Percentiles rank a stretch among this genome's conserved stretches.
Evolutionary conservation across 1,140 invertebrate species (phyloP).

Genomic region (Melanaphis sacchari): DNA sequence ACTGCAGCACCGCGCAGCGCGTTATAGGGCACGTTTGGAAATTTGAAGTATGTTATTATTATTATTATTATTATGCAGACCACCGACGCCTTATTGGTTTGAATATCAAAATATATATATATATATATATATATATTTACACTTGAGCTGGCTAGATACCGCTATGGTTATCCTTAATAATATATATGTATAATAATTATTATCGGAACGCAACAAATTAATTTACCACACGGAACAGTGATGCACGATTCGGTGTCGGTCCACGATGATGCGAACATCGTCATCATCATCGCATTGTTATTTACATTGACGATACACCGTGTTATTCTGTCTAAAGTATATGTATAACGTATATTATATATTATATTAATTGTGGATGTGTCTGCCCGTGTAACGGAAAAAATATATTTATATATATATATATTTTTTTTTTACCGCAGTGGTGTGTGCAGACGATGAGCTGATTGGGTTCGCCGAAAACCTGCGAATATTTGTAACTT

Average conservation of each 20-base stretch:
- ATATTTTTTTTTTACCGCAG: background rate
- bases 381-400: slow-evolving; percentile 3
- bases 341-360: background rate
- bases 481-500: background rate
- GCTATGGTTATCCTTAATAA: background rate
- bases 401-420: no score
- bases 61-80: background rate
- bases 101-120: background rate
- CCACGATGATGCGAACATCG: background rate
- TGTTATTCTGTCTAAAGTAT: background rate
- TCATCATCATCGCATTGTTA: background rate
- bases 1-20: no score
- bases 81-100: background rate
- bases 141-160: background rate
- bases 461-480: background rate
- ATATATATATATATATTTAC: background rate
- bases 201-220: slow-evolving; percentile 9
- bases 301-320: background rate
- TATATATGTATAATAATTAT: background rate
- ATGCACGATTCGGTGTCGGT: background rate
- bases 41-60: background rate
- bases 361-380: background rate
- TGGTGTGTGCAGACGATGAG: background rate
- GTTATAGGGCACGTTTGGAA: background rate
- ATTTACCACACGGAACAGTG: background rate